Conservation (phyloP, 2,888 invertebrate genomes). For the Blastobasis lacticolella region DNA sequence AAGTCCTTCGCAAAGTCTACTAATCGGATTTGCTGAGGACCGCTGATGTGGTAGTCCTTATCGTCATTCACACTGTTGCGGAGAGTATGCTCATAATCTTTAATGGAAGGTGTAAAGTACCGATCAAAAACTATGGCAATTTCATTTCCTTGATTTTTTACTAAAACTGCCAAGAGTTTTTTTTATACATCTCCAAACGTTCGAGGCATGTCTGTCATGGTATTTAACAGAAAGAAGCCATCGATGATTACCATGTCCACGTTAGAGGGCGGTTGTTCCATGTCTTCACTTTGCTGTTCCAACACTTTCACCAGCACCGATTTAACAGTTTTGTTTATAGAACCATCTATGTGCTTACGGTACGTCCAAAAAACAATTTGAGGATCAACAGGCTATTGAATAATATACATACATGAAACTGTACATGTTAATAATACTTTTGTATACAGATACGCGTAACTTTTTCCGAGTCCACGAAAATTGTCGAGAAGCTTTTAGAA, state of each 20-base stretch:
- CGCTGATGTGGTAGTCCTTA: constrained; percentile 10
- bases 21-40: constrained; percentile 12
- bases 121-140: constrained; percentile 16
- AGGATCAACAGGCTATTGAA: too few relatives aligned
- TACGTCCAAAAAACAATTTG: too few relatives aligned
- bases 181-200: constrained; percentile 6
- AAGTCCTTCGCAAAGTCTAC: constrained; percentile 16
- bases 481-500: too few relatives aligned
- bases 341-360: constrained; percentile 10
- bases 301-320: constrained; percentile 1
- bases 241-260: constrained; percentile 11
- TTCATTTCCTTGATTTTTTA: constrained; percentile 4
- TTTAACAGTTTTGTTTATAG: constrained; percentile 7
- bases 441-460: too few relatives aligned
- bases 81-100: constrained; percentile 16
- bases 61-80: constrained; percentile 9
- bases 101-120: constrained; percentile 18
- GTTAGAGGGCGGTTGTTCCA: constrained; percentile 1
- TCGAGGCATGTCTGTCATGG: constrained; percentile 10
- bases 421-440: too few relatives aligned
- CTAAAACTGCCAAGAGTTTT: constrained; percentile 2
- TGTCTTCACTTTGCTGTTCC: constrained; percentile 4
- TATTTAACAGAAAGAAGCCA: constrained; percentile 13
- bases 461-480: too few relatives aligned
- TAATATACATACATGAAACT: too few relatives aligned